Base-by-base conservation (phyloP, 2,113 vertebrate species). In the Sylvilagus bachmani region DNA sequence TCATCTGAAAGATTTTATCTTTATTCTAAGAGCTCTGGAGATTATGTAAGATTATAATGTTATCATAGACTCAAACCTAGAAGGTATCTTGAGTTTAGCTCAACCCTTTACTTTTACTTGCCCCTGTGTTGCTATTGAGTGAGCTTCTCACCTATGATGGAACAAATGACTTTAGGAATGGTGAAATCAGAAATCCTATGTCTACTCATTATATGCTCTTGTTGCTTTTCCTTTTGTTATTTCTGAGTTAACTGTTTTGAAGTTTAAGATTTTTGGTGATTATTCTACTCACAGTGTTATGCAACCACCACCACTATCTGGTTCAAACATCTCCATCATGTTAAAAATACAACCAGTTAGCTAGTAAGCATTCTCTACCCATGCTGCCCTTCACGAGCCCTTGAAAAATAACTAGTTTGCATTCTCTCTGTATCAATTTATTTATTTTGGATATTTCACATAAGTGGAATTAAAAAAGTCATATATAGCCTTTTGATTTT, bases 61-160 rank as follows among this genome's bases (percentile, higher is more conserved):
- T 44, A 36, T 24, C 49, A 29, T 10, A 13, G 7, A 84, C 31
- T 73, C 2, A 21, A 73, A 24, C 29, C 8, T 31, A 66, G 51
- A 55, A 33, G 14, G 73, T 17, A 64, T 3, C 21, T 29, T 71
- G 53, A n/a, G 13, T 36, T 14, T 10, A 44, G 55, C 12, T 38
- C 24, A n/a, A 14, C 38, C 33, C 4, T 77, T 38, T 64, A 69
- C 19, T 81, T 33, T 25, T 62, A 14, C 10, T 12, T 61, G 31
- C 17, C 19, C 4, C 10, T 10, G 10, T 10, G 0, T 69, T 12
- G 44, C 16, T 58, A 62, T 2, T 9, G 29, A 73, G 5, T 61
- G 51, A 69, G 16, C 21, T 14, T 51, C 38, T 0, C 0, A 29
- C 2, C 14, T 73, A 6, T 2, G 2, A 2, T 33, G 3, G 25